These are phyloP conservation scores for Epistrophe grossulariae DNA, from an alignment of 2,888 invertebrate genomes.

Conservation along the genomic window DNA sequence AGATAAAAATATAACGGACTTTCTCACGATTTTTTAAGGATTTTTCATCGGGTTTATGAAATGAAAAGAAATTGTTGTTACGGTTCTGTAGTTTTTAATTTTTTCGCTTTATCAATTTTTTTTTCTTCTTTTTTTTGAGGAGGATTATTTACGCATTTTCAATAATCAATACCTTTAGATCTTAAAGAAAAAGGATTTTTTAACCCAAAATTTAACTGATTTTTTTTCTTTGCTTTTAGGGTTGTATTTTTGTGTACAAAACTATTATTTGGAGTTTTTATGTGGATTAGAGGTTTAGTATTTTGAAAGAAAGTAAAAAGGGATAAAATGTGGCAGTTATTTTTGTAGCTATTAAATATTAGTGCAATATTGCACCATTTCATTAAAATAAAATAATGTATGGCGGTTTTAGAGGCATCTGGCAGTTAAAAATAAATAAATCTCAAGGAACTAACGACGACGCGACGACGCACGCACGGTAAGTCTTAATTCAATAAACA, in stretches of 20 bases:
- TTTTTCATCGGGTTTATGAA: slow-evolving; percentile 32
- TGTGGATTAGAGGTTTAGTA: neutral
- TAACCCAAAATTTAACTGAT: slow-evolving; percentile 42
- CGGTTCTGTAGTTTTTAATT: slow-evolving; percentile 37
- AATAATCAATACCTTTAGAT: slow-evolving; percentile 31
- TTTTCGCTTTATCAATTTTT: slow-evolving; percentile 28
- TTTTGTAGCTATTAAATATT: too few species aligned
- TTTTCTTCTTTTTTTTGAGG: too few species aligned
- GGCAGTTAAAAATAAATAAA: too few species aligned
- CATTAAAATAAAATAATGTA: too few species aligned
- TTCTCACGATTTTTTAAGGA: slow-evolving; percentile 68
- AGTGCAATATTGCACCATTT: too few species aligned
- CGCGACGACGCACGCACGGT: too few species aligned
- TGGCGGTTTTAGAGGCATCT: too few species aligned
- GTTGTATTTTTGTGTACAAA: neutral
- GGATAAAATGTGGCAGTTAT: too few species aligned
- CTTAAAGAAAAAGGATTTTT: slow-evolving; percentile 55
- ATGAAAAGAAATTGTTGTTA: slow-evolving; percentile 41
- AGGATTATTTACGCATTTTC: slow-evolving; percentile 67
- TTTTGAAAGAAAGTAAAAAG: too few species aligned
- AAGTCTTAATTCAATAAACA: too few species aligned
- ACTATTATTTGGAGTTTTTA: neutral
- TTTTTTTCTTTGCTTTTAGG: slow-evolving; percentile 4
- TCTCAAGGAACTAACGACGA: too few species aligned
- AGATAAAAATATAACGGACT: slow-evolving; percentile 67